These are phyloP conservation scores for Chaenogobius annularis DNA, from an alignment of 2,113 vertebrate genomes.

Conservation along the genomic window DNA sequence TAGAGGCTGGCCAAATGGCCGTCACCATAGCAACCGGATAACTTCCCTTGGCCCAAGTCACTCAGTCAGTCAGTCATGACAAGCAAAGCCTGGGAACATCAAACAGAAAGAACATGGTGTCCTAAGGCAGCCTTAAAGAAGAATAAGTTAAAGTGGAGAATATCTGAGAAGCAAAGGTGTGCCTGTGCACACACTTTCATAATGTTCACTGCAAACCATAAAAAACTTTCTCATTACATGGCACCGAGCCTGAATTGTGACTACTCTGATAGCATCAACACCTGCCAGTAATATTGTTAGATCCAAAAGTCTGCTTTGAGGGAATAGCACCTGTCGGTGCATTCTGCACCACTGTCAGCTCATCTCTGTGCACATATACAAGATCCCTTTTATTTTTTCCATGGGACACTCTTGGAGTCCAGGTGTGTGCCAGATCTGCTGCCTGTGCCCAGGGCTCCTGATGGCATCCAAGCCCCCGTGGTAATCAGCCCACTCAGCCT, in stretches of 20 bases:
- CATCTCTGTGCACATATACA: slow-evolving; percentile 67
- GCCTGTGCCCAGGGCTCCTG: slow-evolving; percentile 76
- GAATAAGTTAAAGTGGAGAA: slow-evolving; percentile 46
- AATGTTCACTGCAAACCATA: slow-evolving; percentile 30
- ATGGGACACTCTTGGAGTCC: slow-evolving; percentile 71
- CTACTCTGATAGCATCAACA: slow-evolving; percentile 67
- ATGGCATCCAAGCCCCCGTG: slow-evolving; percentile 76
- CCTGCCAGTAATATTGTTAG: slow-evolving; percentile 73
- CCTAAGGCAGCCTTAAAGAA: slow-evolving; percentile 55
- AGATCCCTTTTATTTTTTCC: slow-evolving; percentile 73
- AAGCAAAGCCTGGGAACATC: slow-evolving; percentile 69
- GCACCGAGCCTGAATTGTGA: slow-evolving; percentile 68
- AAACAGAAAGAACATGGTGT: slow-evolving; percentile 69
- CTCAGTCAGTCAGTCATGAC: slow-evolving; percentile 74
- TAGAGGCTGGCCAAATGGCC: slow-evolving; percentile 77
- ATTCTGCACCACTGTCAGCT: slow-evolving; percentile 71
- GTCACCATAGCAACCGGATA: slow-evolving; percentile 75
- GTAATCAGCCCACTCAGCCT: slow-evolving; percentile 78
- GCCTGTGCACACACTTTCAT: slow-evolving; percentile 7
- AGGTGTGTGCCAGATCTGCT: slow-evolving; percentile 76
- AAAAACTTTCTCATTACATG: slow-evolving; percentile 57
- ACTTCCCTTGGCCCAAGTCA: slow-evolving; percentile 66
- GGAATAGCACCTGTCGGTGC: slow-evolving; percentile 74
- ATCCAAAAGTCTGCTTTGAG: slow-evolving; percentile 70
- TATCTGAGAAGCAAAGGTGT: slow-evolving; percentile 9